These are phyloP conservation scores for Pelagia noctiluca DNA, from an alignment of 30 jellyfish, hydroid and myxozoan genomes.

Conservation along the genomic window DNA sequence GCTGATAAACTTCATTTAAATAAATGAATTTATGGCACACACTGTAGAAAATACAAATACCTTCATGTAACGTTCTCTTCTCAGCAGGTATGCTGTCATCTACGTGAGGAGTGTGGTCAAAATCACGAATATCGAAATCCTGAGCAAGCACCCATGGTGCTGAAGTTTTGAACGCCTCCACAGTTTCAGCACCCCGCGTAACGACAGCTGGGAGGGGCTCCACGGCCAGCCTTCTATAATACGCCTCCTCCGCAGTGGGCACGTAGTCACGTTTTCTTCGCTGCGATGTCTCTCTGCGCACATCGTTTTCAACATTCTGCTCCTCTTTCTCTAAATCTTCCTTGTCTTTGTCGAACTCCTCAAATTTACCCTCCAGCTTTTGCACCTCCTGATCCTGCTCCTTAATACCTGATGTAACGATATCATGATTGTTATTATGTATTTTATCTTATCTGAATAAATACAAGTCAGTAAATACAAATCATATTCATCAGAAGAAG, in stretches of 20 bases:
- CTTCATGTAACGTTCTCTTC: constrained; percentile 60
- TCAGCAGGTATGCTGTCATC: constrained; percentile 62
- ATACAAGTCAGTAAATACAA: too few relatives aligned
- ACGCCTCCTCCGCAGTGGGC: constrained; percentile 51
- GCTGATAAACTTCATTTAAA: too few relatives aligned
- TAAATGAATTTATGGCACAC: too few relatives aligned
- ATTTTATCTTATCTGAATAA: too few relatives aligned
- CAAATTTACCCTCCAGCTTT: constrained; percentile 54
- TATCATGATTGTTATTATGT: too few relatives aligned
- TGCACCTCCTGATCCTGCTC: constrained; percentile 51
- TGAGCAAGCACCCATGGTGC: constrained; percentile 76
- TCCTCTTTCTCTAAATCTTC: constrained; percentile 32
- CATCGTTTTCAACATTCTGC: constrained; percentile 44
- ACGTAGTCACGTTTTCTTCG: constrained; percentile 56
- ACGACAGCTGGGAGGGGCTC: constrained; percentile 68
- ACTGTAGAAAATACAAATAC: too few relatives aligned
- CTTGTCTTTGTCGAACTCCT: constrained; percentile 58
- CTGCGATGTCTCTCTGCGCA: constrained; percentile 23
- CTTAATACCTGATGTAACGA: too few relatives aligned
- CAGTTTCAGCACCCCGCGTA: constrained; percentile 67
- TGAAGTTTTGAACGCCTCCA: constrained; percentile 39
- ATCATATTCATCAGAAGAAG: too few relatives aligned
- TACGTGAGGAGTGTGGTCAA: constrained; percentile 47
- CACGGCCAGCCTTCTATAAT: constrained; percentile 30
- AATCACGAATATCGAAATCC: constrained; percentile 48